Percentiles rank a stretch among this genome's conserved stretches.
These are phyloP conservation scores for Mizuhopecten yessoensis DNA, from an alignment of 1,140 invertebrate genomes.

Conservation along the genomic window DNA sequence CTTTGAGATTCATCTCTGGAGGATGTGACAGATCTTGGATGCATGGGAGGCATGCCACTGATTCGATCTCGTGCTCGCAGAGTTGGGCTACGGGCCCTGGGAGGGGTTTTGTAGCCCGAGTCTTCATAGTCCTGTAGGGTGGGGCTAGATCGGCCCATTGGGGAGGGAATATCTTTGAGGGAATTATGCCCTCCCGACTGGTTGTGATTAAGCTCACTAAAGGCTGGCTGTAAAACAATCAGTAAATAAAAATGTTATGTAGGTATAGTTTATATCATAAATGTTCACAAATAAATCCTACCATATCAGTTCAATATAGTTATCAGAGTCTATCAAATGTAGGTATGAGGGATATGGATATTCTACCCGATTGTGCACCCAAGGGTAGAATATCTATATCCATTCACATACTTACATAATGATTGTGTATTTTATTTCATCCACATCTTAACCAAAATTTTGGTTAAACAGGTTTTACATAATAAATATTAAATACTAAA, in stretches of 20 bases:
- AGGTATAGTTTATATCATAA: too few species aligned
- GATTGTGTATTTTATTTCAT: too few species aligned
- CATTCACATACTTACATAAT: too few species aligned
- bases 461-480: too few species aligned
- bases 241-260: not conserved
- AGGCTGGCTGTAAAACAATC: not conserved
- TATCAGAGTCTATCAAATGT: too few species aligned
- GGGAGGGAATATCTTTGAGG: not conserved
- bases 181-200: slow-evolving; percentile 29
- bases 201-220: not conserved
- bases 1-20: not conserved
- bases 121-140: not conserved
- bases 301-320: too few species aligned
- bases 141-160: not conserved
- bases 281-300: not conserved
- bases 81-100: not conserved
- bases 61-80: not conserved
- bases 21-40: not conserved
- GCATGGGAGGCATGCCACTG: slow-evolving; percentile 14
- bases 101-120: slow-evolving; percentile 13
- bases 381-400: too few species aligned
- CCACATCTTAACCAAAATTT: too few species aligned
- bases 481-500: too few species aligned
- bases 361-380: too few species aligned
- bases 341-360: too few species aligned